phyloP scores from a whole-genome alignment of 2,888 invertebrate species.

The Ormyrus nitidulus region DNA sequence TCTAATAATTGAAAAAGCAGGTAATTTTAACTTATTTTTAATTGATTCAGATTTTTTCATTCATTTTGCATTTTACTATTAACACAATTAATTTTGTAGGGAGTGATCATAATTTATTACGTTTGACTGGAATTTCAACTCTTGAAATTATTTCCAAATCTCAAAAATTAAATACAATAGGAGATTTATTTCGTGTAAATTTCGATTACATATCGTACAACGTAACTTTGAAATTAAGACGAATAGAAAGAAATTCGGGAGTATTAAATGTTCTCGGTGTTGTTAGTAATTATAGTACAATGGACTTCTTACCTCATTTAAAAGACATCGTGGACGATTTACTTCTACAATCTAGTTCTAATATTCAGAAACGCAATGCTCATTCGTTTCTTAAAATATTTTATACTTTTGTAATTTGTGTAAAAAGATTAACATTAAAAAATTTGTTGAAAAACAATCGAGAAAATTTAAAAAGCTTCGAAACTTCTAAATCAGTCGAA shows the following conservation, averaged over 20 bases:
- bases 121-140: constrained; percentile 79
- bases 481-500: constrained; percentile 55
- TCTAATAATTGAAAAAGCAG: constrained; percentile 83
- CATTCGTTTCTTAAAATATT: constrained; percentile 84
- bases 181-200: constrained; percentile 81
- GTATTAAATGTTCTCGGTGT: constrained; percentile 85
- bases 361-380: constrained; percentile 78
- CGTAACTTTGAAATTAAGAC: constrained; percentile 81
- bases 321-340: constrained; percentile 84
- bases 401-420: constrained; percentile 81
- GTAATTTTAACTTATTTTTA: constrained; percentile 71
- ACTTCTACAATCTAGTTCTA: constrained; percentile 80
- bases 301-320: constrained; percentile 81
- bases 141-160: constrained; percentile 79
- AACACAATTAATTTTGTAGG: constrained; percentile 76
- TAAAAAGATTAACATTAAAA: constrained; percentile 78
- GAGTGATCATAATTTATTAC: constrained; percentile 80
- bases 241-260: constrained; percentile 80
- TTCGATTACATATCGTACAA: constrained; percentile 86
- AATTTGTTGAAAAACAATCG: constrained; percentile 48
- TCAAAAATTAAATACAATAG: constrained; percentile 77
- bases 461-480: constrained; percentile 48
- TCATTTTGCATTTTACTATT: background rate
- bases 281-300: constrained; percentile 83
- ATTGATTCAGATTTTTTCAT: background rate